Conservation (phyloP, 2,113 vertebrate species). For the Herpetotheres cachinnans region DNA sequence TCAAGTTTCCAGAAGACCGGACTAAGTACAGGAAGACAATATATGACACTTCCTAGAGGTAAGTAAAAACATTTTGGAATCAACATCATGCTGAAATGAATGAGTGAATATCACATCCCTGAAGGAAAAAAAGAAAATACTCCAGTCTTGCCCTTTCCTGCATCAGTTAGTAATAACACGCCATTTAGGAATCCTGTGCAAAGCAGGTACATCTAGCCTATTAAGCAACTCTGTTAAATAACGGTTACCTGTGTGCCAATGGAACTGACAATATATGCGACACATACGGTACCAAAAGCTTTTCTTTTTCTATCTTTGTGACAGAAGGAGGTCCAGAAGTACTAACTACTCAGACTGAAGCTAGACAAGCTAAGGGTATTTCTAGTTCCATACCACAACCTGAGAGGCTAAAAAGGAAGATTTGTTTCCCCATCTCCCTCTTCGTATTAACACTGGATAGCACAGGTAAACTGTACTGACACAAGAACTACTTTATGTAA, state of each 20-base stretch:
- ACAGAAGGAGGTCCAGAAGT: not conserved
- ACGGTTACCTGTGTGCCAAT: not conserved
- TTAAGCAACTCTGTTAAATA: not conserved
- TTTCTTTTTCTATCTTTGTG: not conserved
- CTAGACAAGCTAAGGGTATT: not conserved
- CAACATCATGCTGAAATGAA: not conserved
- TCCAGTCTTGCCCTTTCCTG: not conserved
- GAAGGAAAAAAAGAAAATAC: not conserved
- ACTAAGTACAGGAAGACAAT: not conserved
- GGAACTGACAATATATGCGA: not conserved
- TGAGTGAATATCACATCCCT: not conserved
- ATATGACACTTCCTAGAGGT: not conserved
- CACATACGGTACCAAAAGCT: not conserved
- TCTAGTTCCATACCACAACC: not conserved
- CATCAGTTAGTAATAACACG: not conserved
- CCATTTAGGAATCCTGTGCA: not conserved
- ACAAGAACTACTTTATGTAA: not conserved
- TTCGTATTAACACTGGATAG: not conserved
- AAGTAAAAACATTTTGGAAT: not conserved
- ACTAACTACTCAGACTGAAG: not conserved
- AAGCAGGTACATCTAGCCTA: not conserved
- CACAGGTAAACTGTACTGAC: not conserved
- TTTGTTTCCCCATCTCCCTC: not conserved
- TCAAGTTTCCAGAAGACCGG: not conserved
- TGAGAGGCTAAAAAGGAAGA: not conserved